A percentile compares a stretch with the other conserved stretches of the same genome.
Evolutionary conservation across 2,797 vertebrate genomes (phyloP).

Genomic region (Urosaurus nigricauda): DNA sequence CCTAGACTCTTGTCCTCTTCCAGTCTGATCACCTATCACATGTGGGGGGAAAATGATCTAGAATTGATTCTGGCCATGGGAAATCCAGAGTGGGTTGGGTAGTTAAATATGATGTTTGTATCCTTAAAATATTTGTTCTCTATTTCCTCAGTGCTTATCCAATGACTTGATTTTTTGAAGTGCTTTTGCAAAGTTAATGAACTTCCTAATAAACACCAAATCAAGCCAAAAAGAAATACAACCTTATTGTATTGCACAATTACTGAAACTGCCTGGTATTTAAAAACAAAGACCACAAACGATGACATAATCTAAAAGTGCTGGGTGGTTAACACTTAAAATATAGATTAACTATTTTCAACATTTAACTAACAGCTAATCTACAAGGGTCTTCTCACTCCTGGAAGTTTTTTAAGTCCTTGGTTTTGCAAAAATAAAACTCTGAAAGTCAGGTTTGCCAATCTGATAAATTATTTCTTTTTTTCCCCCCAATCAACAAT

Average conservation of each 20-base stretch:
- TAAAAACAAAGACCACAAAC: constrained; percentile 47
- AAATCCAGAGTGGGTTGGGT: neutral
- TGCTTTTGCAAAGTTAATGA: constrained; percentile 7
- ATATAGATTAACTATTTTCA: neutral
- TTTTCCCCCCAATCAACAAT: no score
- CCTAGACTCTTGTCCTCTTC: neutral
- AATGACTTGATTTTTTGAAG: neutral
- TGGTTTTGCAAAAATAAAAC: neutral
- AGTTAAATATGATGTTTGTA: neutral
- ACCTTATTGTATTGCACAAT: neutral
- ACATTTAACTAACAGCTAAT: neutral
- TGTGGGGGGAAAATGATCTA: neutral
- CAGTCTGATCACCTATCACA: neutral
- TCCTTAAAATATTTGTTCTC: neutral
- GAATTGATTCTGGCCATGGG: neutral
- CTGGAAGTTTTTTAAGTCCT: neutral
- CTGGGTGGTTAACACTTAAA: constrained; percentile 22
- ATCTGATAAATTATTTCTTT: neutral
- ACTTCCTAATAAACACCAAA: neutral
- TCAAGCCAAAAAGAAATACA: constrained; percentile 16
- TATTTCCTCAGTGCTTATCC: neutral
- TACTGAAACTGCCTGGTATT: constrained; percentile 54
- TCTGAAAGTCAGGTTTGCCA: neutral
- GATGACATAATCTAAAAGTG: neutral
- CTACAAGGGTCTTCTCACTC: no score